Base-by-base conservation (phyloP, 1,140 invertebrate species). In the Gonatopus flavifemur region DNA sequence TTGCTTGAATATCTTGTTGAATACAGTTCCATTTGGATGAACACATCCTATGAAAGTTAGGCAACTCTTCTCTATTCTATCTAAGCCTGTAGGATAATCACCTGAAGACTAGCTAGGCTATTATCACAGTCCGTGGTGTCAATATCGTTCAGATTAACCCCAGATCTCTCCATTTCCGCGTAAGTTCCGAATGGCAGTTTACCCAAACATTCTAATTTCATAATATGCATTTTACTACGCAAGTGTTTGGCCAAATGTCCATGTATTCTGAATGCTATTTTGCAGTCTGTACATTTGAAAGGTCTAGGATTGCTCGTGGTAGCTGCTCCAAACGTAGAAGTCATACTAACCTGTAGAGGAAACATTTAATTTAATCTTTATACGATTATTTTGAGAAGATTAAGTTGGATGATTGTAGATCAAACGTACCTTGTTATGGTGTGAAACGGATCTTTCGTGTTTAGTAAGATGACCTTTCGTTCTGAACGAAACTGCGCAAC, bases 181-280 rank as follows among this genome's bases (percentile, higher is more conserved):
- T 94, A 97, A 21, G 93, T 93, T n/a, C 94, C 94, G 67, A 94
- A 94, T 0, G 95, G 94, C 49, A 98, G 73, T 78, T 97, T 98
- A 32, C 86, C 90, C 21, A 95, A 75, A 73, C 91, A 94, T 74
- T 98, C 95, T 31, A 98, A 80, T 65, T 92, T 89, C 86, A 94
- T 94, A 18, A 98, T 95, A 69, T 99, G 96, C 84, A 93, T 91
- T 81, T 98, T 98, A 22, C 94, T 96, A 30, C 95, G 84, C 31
- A 98, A 80, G 82, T 98, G 96, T 78, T 98, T 98, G 0, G 94
- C 93, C 57, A 98, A 79, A 76, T 98, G 94, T 0, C 94, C 95
- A 66, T 96, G 93, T 66, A 97, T 97, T 53, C 95, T 84, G 72
- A 98, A 98, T 1, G 93, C 94, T 50, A 95, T 91, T 71, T 94